phyloP scores from a whole-genome alignment of 2,113 vertebrate genomes.

The Albula goreensis region DNA sequence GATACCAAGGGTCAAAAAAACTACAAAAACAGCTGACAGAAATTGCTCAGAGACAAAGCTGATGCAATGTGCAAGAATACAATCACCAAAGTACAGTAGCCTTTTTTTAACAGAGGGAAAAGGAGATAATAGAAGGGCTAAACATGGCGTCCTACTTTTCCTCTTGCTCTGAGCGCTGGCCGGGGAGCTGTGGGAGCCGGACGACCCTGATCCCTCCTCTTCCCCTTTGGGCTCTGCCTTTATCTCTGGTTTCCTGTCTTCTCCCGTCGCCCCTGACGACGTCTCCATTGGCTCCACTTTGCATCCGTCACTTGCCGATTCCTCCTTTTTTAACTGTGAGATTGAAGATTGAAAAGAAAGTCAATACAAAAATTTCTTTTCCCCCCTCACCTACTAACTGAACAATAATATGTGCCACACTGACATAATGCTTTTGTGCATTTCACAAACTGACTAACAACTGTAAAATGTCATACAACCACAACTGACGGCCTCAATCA shows the following conservation, averaged over 20 bases:
- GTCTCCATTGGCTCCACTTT: constrained; percentile 82
- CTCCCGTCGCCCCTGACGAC: constrained; percentile 38
- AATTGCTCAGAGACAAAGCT: too few relatives aligned
- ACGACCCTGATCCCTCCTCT: constrained; percentile 77
- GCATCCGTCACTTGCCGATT: constrained; percentile 72
- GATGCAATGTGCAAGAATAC: too few relatives aligned
- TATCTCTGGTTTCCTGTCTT: constrained; percentile 83
- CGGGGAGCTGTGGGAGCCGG: constrained; percentile 74
- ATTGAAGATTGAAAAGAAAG: neutral
- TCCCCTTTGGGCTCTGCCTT: constrained; percentile 87
- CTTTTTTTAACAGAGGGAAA: too few relatives aligned
- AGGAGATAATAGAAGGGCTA: too few relatives aligned
- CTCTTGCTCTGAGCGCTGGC: constrained; percentile 82
- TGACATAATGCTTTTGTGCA: too few relatives aligned
- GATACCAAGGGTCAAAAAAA: too few relatives aligned
- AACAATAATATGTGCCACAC: neutral
- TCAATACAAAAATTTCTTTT: neutral
- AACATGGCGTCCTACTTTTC: constrained; percentile 79
- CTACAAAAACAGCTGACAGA: too few relatives aligned
- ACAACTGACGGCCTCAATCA: too few relatives aligned
- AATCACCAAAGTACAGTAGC: too few relatives aligned
- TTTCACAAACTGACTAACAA: too few relatives aligned
- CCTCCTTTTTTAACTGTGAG: constrained; percentile 64
- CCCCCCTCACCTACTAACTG: neutral
- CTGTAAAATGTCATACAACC: too few relatives aligned